Conservation (phyloP, 2,888 invertebrate species). For the Cantharis rustica region DNA sequence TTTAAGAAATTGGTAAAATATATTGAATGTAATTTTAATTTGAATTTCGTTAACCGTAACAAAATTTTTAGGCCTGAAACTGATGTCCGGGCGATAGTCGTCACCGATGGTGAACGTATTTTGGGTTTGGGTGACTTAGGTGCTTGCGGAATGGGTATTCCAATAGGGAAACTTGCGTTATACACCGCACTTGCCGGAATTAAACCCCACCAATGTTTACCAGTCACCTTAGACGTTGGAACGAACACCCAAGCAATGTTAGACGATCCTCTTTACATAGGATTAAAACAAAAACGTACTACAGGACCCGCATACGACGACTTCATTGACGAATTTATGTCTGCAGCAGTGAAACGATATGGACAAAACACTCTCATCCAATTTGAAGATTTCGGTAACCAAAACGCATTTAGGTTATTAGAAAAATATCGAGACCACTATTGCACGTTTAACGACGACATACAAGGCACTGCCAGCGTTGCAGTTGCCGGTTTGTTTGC, state of each 20-base stretch:
- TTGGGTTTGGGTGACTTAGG: constrained; percentile 96
- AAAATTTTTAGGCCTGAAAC: constrained; percentile 73
- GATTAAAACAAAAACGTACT: constrained; percentile 82
- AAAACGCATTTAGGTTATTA: constrained; percentile 93
- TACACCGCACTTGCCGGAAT: constrained; percentile 98
- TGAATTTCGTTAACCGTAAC: background rate
- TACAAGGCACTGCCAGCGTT: constrained; percentile 96
- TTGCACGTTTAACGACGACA: constrained; percentile 99
- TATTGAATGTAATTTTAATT: background rate
- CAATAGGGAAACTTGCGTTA: constrained; percentile 93
- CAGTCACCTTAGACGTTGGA: constrained; percentile 92
- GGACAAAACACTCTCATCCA: constrained; percentile 86
- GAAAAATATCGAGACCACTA: constrained; percentile 85
- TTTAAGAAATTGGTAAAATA: constrained; percentile 83
- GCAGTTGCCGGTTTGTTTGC: constrained; percentile 93
- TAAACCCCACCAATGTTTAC: constrained; percentile 92
- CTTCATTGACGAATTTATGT: constrained; percentile 97
- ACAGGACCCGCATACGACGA: constrained; percentile 87
- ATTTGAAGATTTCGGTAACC: constrained; percentile 98
- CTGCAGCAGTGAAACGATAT: constrained; percentile 81
- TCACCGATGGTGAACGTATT: constrained; percentile 97
- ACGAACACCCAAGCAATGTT: constrained; percentile 82
- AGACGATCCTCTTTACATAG: constrained; percentile 91
- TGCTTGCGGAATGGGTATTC: constrained; percentile 97
- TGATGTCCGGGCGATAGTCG: constrained; percentile 84